phyloP scores from a whole-genome alignment of 92 coral and sea anemone genomes.

The Meandrina meandrites region DNA sequence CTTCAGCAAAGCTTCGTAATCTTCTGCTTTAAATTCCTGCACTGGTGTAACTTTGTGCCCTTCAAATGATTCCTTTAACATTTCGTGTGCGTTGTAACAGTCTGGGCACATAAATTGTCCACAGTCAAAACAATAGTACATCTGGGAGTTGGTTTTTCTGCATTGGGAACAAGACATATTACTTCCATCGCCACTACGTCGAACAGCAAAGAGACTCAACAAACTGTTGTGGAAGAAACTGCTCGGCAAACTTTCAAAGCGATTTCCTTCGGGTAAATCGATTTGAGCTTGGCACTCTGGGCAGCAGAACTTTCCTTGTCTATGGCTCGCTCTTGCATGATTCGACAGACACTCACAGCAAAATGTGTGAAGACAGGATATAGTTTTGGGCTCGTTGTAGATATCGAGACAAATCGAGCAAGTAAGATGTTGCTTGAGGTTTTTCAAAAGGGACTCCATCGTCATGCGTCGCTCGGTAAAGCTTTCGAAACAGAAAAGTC shows the following conservation, averaged over 20 bases:
- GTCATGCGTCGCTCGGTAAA: neutral
- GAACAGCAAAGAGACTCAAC: conserved; percentile 18
- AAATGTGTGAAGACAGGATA: conserved; percentile 50
- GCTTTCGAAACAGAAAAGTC: neutral
- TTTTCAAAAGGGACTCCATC: conserved; percentile 29
- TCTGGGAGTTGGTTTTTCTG: conserved; percentile 14
- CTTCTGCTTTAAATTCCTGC: conserved; percentile 11
- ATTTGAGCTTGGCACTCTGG: conserved; percentile 24
- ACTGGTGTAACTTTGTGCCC: conserved; percentile 26
- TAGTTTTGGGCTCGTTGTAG: conserved; percentile 39
- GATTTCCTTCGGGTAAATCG: conserved; percentile 4
- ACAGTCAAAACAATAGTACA: conserved; percentile 44
- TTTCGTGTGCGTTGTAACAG: conserved; percentile 40
- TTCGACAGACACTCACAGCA: conserved; percentile 39
- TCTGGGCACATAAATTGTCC: conserved; percentile 30
- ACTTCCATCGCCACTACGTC: conserved; percentile 24
- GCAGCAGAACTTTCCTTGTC: conserved; percentile 1
- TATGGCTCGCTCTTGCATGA: conserved; percentile 18
- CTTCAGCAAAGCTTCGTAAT: conserved; percentile 13
- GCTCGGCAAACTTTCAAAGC: conserved; percentile 15
- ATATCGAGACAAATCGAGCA: conserved; percentile 48
- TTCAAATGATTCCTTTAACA: conserved; percentile 1
- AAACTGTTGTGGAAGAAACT: conserved; percentile 26
- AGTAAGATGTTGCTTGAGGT: conserved; percentile 17
- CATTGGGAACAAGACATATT: neutral